phyloP scores from a whole-genome alignment of 2,113 vertebrate genomes.

The Eretmodus cyanostictus region DNA sequence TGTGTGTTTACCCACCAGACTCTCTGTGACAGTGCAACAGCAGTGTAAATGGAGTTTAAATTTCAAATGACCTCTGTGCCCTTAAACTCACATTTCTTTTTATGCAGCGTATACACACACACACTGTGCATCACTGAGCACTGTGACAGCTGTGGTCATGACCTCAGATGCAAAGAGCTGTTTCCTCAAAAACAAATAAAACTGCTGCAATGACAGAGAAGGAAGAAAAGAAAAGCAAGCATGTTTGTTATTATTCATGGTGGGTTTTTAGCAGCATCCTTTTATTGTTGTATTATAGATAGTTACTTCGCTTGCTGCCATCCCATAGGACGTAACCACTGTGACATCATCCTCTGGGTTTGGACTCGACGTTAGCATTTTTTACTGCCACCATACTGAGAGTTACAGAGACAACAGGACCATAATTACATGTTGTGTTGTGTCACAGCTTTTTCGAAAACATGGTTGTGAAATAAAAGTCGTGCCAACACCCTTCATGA shows the following conservation, averaged over 20 bases:
- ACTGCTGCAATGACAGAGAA: background rate
- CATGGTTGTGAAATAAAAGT: background rate
- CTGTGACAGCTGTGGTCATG: constrained; percentile 46
- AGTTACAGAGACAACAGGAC: background rate
- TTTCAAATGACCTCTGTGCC: constrained; percentile 27
- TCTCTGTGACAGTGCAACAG: constrained; percentile 15
- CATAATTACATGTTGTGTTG: background rate
- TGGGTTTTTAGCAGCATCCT: background rate
- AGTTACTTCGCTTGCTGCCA: background rate
- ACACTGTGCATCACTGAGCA: background rate
- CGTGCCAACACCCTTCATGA: background rate
- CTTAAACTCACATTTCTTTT: background rate
- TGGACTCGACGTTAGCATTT: background rate
- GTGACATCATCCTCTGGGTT: background rate
- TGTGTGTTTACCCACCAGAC: constrained; percentile 8
- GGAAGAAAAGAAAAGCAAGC: background rate
- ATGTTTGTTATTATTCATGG: background rate
- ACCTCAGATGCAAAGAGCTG: constrained; percentile 22
- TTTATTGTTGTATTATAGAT: background rate
- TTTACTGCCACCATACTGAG: background rate
- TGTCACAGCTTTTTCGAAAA: background rate
- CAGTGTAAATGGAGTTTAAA: constrained; percentile 36
- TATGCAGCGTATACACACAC: background rate
- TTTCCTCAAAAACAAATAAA: constrained; percentile 9
- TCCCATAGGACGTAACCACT: background rate